A percentile compares a stretch with the other conserved stretches of the same genome.
Evolutionary conservation across 2,797 vertebrate genomes (phyloP).

Genomic region (Lepilemur septentrionalis): DNA sequence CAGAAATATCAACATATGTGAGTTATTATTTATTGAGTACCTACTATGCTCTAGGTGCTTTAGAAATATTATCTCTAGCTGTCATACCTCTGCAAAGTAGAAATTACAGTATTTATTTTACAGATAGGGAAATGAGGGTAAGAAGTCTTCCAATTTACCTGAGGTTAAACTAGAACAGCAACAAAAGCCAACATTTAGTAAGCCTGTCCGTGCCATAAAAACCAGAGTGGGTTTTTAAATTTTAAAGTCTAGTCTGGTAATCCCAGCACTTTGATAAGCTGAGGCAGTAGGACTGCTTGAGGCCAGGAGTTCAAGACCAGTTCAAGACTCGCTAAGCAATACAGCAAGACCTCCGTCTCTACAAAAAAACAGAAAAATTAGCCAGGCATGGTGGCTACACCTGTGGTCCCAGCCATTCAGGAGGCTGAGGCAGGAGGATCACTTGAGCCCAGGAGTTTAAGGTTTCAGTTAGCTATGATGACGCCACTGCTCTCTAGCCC

Average conservation of each 20-base stretch:
- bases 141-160: neutral
- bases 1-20: slow-evolving; percentile 12
- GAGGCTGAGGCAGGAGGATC: neutral
- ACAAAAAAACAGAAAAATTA: neutral
- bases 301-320: neutral
- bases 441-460: neutral
- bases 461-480: neutral
- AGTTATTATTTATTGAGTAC: neutral
- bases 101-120: neutral
- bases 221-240: neutral
- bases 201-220: neutral
- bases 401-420: neutral
- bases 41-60: neutral
- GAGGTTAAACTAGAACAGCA: neutral
- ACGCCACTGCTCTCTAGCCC: neutral
- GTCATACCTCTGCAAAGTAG: neutral
- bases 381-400: neutral
- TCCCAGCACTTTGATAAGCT: neutral
- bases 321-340: neutral
- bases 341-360: neutral
- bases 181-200: neutral
- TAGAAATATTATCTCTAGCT: neutral
- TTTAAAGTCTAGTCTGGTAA: neutral
- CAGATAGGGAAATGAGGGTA: neutral
- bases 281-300: neutral